Evolutionary conservation across 2,888 invertebrate species (phyloP).

Genomic region (Rhopalosiphum nymphaeae): DNA sequence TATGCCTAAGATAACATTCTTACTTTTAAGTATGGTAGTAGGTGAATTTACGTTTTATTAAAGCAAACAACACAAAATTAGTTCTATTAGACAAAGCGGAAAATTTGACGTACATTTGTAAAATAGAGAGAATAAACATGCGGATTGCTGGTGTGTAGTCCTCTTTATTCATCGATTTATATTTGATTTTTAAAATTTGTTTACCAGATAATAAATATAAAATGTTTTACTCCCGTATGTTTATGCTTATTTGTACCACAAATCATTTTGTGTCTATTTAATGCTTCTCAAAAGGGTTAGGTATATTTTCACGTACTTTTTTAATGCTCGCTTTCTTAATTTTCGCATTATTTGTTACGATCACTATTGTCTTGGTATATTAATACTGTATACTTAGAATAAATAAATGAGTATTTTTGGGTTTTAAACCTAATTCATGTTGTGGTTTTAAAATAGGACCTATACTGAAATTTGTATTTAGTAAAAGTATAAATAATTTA

Average conservation of each 20-base stretch:
- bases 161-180: neutral
- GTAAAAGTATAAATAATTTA: neutral
- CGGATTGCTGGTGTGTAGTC: neutral
- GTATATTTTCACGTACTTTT: constrained; percentile 25
- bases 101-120: neutral
- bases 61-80: neutral
- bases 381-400: neutral
- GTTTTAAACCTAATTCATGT: neutral
- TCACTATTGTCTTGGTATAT: neutral
- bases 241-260: neutral
- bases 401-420: constrained; percentile 6
- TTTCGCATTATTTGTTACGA: constrained; percentile 19
- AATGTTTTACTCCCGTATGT: neutral
- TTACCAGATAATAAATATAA: neutral
- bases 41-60: neutral
- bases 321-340: constrained; percentile 43
- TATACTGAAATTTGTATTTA: neutral
- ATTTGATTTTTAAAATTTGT: neutral
- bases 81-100: neutral
- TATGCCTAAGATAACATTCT: neutral
- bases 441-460: neutral
- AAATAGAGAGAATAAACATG: neutral
- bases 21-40: neutral
- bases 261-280: neutral
- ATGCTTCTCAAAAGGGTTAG: neutral